Percentiles rank a stretch among this genome's conserved stretches.
Conservation (phyloP, 2,888 invertebrate genomes). For the Cryptus viduatorius region DNA sequence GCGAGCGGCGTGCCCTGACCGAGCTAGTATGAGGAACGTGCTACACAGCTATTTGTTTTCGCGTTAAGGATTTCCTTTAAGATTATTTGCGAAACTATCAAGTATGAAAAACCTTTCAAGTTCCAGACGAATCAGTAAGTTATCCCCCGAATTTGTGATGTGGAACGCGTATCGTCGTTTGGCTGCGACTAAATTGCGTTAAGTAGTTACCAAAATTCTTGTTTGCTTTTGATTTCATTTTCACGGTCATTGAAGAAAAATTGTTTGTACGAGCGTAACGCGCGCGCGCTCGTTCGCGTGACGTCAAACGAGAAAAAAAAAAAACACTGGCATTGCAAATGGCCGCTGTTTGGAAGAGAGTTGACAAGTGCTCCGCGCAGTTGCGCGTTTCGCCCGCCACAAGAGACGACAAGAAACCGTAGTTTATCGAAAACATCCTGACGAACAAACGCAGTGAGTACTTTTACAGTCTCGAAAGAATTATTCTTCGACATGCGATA, state of each 20-base stretch:
- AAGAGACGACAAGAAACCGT: slow-evolving; percentile 50
- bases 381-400: slow-evolving; percentile 44
- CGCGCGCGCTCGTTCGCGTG: slow-evolving; percentile 39
- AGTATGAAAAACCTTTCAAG: too few species aligned
- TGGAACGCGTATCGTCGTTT: neutral
- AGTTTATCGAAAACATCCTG: slow-evolving; percentile 39
- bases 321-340: slow-evolving; percentile 49
- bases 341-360: slow-evolving; percentile 55
- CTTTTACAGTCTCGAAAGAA: neutral
- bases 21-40: too few species aligned
- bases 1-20: too few species aligned
- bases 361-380: slow-evolving; percentile 47
- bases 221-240: neutral
- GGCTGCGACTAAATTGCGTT: neutral
- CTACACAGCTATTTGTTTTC: too few species aligned
- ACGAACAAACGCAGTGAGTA: slow-evolving; percentile 58
- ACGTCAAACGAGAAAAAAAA: slow-evolving; percentile 26
- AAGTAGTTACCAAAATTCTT: neutral
- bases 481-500: neutral
- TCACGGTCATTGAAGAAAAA: neutral
- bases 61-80: too few species aligned
- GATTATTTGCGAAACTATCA: too few species aligned
- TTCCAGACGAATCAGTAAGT: neutral
- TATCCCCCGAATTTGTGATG: neutral
- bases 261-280: slow-evolving; percentile 2